Percentiles rank a stretch among this genome's conserved stretches.
phyloP scores from a whole-genome alignment of 1,140 invertebrate species.

The Zaprionus kolodkinae region DNA sequence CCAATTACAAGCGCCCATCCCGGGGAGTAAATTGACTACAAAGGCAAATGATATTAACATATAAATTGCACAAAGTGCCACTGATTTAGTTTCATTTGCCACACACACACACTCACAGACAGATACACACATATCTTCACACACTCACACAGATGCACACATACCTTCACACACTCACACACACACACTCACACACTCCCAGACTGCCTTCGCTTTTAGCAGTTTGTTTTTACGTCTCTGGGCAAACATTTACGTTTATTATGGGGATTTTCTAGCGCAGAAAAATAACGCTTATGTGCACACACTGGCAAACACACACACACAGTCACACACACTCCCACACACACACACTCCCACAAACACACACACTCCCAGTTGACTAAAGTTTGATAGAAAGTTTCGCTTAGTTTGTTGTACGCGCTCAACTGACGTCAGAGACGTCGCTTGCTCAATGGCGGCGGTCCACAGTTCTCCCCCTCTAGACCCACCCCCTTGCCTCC shows the following conservation, averaged over 20 bases:
- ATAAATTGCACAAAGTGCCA: slow-evolving; percentile 82
- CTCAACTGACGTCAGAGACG: slow-evolving; percentile 49
- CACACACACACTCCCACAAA: slow-evolving; percentile 10
- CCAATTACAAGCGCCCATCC: slow-evolving; percentile 59
- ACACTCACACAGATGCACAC: slow-evolving; percentile 4
- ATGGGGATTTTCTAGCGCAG: slow-evolving; percentile 81
- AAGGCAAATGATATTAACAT: slow-evolving; percentile 81
- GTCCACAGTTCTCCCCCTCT: not conserved
- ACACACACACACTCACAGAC: slow-evolving; percentile 15
- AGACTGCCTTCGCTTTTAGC: slow-evolving; percentile 30
- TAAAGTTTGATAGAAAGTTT: slow-evolving; percentile 45
- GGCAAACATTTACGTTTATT: slow-evolving; percentile 78
- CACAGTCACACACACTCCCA: slow-evolving; percentile 3
- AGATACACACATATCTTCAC: slow-evolving; percentile 10
- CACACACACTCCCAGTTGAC: slow-evolving; percentile 15
- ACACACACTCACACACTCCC: not conserved
- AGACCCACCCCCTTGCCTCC: too few species aligned
- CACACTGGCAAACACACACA: slow-evolving; percentile 34
- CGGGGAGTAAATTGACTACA: slow-evolving; percentile 63
- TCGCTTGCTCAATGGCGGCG: slow-evolving; percentile 10
- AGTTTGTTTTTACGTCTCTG: slow-evolving; percentile 78
- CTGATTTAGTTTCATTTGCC: slow-evolving; percentile 75
- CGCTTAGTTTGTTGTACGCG: slow-evolving; percentile 31
- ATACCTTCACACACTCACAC: slow-evolving; percentile 8
- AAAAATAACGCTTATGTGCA: slow-evolving; percentile 78